phyloP scores from a whole-genome alignment of 1,140 invertebrate species.

The Augochlora pura region DNA sequence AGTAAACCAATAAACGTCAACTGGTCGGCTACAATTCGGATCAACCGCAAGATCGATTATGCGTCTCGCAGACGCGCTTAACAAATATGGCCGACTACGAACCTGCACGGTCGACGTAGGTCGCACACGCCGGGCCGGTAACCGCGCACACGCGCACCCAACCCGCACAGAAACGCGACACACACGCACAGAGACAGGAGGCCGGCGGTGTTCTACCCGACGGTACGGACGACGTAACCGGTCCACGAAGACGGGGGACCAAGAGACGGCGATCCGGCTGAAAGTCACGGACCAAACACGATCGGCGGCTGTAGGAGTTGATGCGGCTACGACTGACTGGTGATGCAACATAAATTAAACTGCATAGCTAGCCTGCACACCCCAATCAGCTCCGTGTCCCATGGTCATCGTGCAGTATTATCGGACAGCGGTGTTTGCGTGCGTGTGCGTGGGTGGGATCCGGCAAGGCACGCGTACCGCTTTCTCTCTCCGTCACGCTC shows the following conservation, averaged over 20 bases:
- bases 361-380: conserved; percentile 71
- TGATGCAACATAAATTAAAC: conserved; percentile 76
- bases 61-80: conserved; percentile 49
- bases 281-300: conserved; percentile 30
- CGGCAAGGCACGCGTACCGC: conserved; percentile 47
- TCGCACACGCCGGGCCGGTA: conserved; percentile 4
- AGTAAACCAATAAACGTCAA: conserved; percentile 50
- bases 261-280: conserved; percentile 12
- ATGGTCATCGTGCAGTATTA: conserved; percentile 73
- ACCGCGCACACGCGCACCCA: conserved; percentile 32
- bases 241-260: conserved; percentile 4
- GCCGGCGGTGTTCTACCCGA: not conserved
- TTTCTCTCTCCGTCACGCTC: not conserved
- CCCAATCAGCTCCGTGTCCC: conserved; percentile 72
- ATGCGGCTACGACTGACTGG: conserved; percentile 69
- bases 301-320: conserved; percentile 56
- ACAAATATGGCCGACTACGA: conserved; percentile 64
- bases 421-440: conserved; percentile 55
- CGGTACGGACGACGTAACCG: conserved; percentile 7
- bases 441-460: conserved; percentile 60
- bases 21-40: conserved; percentile 33
- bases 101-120: conserved; percentile 28
- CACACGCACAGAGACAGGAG: not conserved
- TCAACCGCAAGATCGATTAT: conserved; percentile 58
- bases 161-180: conserved; percentile 2